These are phyloP conservation scores for Drosophila virilis DNA, from an alignment of 1,140 invertebrate species.

Conservation along the genomic window DNA sequence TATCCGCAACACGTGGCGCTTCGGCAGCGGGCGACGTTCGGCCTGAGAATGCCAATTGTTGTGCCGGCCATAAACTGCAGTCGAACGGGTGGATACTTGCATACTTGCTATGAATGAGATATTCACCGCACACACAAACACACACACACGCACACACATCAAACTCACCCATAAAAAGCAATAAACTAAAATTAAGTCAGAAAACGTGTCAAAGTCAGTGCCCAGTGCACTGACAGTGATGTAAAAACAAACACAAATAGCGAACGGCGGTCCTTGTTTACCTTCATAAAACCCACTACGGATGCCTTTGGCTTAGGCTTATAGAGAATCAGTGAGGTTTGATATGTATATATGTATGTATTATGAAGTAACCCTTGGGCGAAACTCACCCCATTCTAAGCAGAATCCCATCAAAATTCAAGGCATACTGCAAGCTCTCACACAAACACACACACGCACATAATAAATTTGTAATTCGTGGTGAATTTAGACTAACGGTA, in stretches of 20 bases:
- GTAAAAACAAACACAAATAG: slow-evolving; percentile 78
- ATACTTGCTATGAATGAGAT: slow-evolving; percentile 13
- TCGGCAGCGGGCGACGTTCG: slow-evolving; percentile 25
- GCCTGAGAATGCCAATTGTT: slow-evolving; percentile 50
- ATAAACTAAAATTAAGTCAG: slow-evolving; percentile 83
- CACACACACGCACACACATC: slow-evolving; percentile 12
- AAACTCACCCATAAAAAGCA: slow-evolving; percentile 61
- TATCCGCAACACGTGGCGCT: slow-evolving; percentile 77
- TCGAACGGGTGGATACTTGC: slow-evolving; percentile 15
- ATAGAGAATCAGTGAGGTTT: slow-evolving; percentile 8
- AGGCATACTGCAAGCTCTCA: background rate
- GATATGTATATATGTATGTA: too few relatives aligned
- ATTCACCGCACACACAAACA: slow-evolving; percentile 8
- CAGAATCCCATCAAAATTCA: slow-evolving; percentile 8
- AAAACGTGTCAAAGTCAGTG: slow-evolving; percentile 82
- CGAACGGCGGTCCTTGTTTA: slow-evolving; percentile 74
- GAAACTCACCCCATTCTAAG: slow-evolving; percentile 22
- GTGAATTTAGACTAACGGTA: slow-evolving; percentile 8
- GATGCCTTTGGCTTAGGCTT: slow-evolving; percentile 2
- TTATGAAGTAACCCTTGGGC: background rate
- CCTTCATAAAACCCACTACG: slow-evolving; percentile 57
- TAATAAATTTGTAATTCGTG: slow-evolving; percentile 21
- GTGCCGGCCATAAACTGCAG: slow-evolving; percentile 59
- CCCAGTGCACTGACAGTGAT: slow-evolving; percentile 76
- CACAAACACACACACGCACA: background rate